Evolutionary conservation across 35 echinoderm and acorn worm species (phyloP), one percentile per base, ranked within the genome.

Genomic region (Heliocidaris erythrogramma): DNA sequence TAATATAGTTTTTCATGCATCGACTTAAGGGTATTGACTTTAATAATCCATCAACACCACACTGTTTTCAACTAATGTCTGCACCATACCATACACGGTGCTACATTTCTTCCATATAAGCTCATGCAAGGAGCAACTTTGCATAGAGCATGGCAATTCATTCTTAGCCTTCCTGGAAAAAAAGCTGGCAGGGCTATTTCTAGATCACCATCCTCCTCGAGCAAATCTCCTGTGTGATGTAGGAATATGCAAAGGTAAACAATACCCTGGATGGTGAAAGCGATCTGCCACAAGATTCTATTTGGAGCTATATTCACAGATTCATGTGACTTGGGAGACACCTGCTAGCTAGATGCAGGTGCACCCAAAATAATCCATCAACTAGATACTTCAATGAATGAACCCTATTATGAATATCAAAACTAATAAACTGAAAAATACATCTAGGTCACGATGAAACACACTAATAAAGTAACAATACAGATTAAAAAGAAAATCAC

Each of bases 221-320:
- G 65, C 65, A 7, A 78, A 78, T 78, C 65, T 78, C 65, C 65
- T 78, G 65, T 78, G 65, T 78, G 65, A 78, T 78, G 65, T 78
- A 78, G 65, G 65, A 78, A 78, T 78, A 24, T 24, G 65, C 18
- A 78, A 78, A 78, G 65, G 65, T 78, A 78, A 78, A 78, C 65
- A 78, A 78, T 78, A n/a, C 65, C 65, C 65, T 78, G 65, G 65
- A 78, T 18, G 65, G 65, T 78, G 65, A 78, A 78, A 78, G 65
- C 65, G 65, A 78, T 78, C 65, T 78, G 65, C 65, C 65, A 78
- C 65, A 78, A 78, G 65, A 78, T 78, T 78, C 65, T 78, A 78
- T 78, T 78, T 78, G 7, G 18, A 78, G 65, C 65, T 42, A 42
- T 42, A 42, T 42, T 78, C 27, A 5, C 65, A 78, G 65, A n/a